Evolutionary conservation across 1,140 invertebrate species (phyloP), one percentile per base, ranked within the genome.

Genomic region (Spodoptera litura): DNA sequence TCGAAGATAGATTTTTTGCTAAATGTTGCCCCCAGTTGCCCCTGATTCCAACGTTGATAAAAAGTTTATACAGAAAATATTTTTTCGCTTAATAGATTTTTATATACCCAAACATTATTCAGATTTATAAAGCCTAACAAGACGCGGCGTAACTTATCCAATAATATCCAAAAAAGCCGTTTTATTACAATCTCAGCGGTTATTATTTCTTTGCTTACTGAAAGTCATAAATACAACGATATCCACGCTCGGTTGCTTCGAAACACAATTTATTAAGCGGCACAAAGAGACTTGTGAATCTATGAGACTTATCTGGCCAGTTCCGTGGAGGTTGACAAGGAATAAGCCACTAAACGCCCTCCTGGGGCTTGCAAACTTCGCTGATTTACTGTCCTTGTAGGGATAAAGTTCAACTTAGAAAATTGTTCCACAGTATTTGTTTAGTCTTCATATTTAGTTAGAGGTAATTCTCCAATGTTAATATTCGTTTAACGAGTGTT

Each of bases 331-430:
- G 59, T 79, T 73, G 56, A 56, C 59, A 79, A 79, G 35, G 78
- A 66, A 68, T 81, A 78, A 82, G 56, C 81, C 44, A 77, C 68
- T 78, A 78, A 82, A 78, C 58, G 81, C 66, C 59, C 81, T 75
- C 73, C 68, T 35, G 72, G 78, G 68, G 49, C 73, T 75, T 56
- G 55, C 44, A 64, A 61, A 56, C 35, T 35, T 70, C 4, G 13
- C 49, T 72, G 77, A 81, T 81, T 79, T 78, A 81, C 62, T 71
- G 56, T n/a, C 44, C 11, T 11, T 51, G 27, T 74, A 73, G 72
- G 51, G 56, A 78, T 68, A 66, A 76, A 58, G 61, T 78, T 81
- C 3, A 15, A 31, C 13, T 59, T 61, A 20, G n/a, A 35, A 56
- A 56, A n/a, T 55, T 56, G 25, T 71, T 64, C 15, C 13, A 25